Percentiles rank a stretch among this genome's conserved stretches.
These are phyloP conservation scores for Synergus umbraculus DNA, from an alignment of 2,888 invertebrate species.

Conservation along the genomic window DNA sequence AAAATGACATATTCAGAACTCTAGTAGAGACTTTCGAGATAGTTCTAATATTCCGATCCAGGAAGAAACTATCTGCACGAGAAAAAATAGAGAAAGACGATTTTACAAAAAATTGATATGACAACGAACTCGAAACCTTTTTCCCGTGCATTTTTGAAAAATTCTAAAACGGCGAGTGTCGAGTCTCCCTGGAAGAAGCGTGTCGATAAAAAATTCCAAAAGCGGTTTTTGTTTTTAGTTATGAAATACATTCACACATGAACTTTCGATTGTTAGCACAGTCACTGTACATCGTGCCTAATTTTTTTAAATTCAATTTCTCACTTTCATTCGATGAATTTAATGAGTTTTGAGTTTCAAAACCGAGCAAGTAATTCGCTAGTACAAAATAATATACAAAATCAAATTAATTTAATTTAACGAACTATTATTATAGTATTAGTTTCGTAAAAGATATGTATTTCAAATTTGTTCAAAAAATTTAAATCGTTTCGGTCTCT, in stretches of 20 bases:
- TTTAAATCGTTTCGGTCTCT: background rate
- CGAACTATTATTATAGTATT: background rate
- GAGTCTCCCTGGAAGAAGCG: constrained; percentile 37
- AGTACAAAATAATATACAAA: background rate
- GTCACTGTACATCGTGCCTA: constrained; percentile 28
- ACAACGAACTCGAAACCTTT: background rate
- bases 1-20: constrained; percentile 13
- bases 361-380: constrained; percentile 17
- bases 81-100: constrained; percentile 12
- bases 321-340: constrained; percentile 34
- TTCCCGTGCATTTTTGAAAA: constrained; percentile 29
- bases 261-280: constrained; percentile 16
- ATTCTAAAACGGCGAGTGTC: constrained; percentile 30
- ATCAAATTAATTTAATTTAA: background rate
- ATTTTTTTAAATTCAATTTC: background rate
- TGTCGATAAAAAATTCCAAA: constrained; percentile 35
- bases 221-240: constrained; percentile 5
- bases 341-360: constrained; percentile 28
- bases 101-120: constrained; percentile 27
- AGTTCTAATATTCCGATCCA: constrained; percentile 25
- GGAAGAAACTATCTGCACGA: constrained; percentile 28
- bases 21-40: constrained; percentile 27
- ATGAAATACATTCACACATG: constrained; percentile 24
- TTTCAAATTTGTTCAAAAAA: constrained; percentile 18
- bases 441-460: constrained; percentile 27